Evolutionary conservation across 2,113 vertebrate species (phyloP).

Genomic region (Myiopsitta monachus): DNA sequence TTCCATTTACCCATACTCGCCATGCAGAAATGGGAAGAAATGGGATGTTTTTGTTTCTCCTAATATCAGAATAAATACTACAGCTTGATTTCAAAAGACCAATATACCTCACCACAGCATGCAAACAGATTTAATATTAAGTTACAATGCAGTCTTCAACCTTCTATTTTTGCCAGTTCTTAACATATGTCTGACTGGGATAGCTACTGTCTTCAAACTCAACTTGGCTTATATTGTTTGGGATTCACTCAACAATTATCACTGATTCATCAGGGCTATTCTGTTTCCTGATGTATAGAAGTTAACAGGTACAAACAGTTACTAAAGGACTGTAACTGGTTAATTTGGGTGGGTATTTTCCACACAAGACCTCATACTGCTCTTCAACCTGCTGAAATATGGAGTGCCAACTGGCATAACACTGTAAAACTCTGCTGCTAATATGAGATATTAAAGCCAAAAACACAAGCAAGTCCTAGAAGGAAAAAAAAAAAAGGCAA

Average conservation of each 20-base stretch:
- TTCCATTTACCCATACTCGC: neutral
- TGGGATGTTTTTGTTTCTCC: neutral
- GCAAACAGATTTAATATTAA: neutral
- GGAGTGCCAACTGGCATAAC: constrained; percentile 60
- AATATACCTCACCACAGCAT: neutral
- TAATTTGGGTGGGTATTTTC: constrained; percentile 45
- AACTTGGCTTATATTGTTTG: neutral
- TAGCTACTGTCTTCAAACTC: neutral
- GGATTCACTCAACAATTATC: neutral
- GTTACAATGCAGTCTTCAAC: neutral
- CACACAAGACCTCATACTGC: constrained; percentile 51
- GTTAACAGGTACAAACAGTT: neutral
- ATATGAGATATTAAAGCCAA: constrained; percentile 58
- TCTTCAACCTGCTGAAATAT: constrained; percentile 66
- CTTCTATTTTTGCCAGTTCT: neutral
- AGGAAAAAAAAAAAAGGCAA: constrained; percentile 21
- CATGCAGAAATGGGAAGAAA: neutral
- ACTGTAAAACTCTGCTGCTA: constrained; percentile 38
- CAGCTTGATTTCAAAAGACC: neutral
- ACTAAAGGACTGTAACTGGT: neutral
- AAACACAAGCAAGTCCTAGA: constrained; percentile 31
- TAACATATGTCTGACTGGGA: neutral
- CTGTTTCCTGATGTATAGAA: neutral
- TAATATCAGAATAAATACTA: neutral
- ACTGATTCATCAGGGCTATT: neutral